phyloP scores from a whole-genome alignment of 2,797 vertebrate species.

The Pseudopleuronectes americanus region DNA sequence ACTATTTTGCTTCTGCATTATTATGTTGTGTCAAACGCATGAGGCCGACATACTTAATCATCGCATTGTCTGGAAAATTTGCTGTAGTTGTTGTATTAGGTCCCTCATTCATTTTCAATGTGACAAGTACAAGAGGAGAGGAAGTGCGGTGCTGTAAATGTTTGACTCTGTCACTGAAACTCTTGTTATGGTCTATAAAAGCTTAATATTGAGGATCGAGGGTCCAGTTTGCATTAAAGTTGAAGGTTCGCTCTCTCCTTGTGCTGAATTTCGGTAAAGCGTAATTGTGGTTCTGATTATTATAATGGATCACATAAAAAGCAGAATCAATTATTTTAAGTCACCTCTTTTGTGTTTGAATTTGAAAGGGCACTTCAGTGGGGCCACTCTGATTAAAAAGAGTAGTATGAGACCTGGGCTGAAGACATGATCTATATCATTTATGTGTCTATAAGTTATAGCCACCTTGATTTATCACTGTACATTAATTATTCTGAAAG shows the following conservation, averaged over 20 bases:
- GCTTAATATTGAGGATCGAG: slow-evolving; percentile 48
- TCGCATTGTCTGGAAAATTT: slow-evolving; percentile 1
- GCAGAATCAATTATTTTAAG: slow-evolving; percentile 84
- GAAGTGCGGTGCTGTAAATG: slow-evolving; percentile 25
- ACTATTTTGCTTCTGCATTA: background rate
- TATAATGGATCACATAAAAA: slow-evolving; percentile 83
- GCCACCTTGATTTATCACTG: slow-evolving; percentile 78
- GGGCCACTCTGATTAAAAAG: slow-evolving; percentile 83
- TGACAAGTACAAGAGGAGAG: slow-evolving; percentile 12
- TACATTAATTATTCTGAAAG: slow-evolving; percentile 80
- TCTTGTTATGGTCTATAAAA: slow-evolving; percentile 60
- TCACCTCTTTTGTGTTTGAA: slow-evolving; percentile 82
- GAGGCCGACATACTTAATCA: background rate
- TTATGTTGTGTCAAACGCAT: slow-evolving; percentile 9
- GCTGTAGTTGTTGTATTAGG: slow-evolving; percentile 1
- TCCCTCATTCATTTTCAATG: slow-evolving; percentile 16
- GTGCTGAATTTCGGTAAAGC: slow-evolving; percentile 64
- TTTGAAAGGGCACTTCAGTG: slow-evolving; percentile 79
- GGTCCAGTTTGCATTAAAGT: slow-evolving; percentile 52
- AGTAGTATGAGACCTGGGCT: slow-evolving; percentile 73
- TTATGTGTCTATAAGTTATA: slow-evolving; percentile 81
- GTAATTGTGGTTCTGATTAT: slow-evolving; percentile 80
- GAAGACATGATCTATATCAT: slow-evolving; percentile 82
- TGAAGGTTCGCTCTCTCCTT: slow-evolving; percentile 58
- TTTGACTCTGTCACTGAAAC: slow-evolving; percentile 42